These are phyloP conservation scores for Mimas tiliae DNA, from an alignment of 2,888 invertebrate genomes.

Conservation along the genomic window DNA sequence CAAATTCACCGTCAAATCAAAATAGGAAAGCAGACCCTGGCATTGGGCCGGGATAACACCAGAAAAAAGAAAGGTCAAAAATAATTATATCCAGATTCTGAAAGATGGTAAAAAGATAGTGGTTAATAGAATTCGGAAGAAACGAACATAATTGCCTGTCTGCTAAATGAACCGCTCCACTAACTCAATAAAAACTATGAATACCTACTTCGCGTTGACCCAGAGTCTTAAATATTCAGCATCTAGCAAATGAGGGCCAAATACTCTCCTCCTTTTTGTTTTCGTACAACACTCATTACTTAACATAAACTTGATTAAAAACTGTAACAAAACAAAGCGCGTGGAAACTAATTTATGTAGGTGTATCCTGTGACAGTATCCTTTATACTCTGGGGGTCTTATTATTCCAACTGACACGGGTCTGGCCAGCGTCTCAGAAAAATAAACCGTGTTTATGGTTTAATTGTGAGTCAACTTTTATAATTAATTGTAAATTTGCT, in stretches of 20 bases:
- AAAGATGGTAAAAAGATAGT: not conserved
- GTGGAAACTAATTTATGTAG: constrained; percentile 13
- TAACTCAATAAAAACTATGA: not conserved
- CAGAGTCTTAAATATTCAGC: not conserved
- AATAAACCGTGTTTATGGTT: not conserved
- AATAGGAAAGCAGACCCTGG: too few relatives aligned
- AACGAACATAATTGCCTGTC: not conserved
- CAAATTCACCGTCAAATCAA: too few relatives aligned
- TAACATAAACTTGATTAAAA: not conserved
- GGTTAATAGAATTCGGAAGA: not conserved
- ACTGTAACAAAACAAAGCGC: not conserved
- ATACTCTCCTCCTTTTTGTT: not conserved
- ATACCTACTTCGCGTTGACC: not conserved
- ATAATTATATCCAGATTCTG: too few relatives aligned
- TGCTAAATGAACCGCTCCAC: not conserved
- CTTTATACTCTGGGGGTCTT: not conserved
- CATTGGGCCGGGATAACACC: too few relatives aligned
- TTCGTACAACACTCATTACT: not conserved
- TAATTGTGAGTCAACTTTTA: not conserved
- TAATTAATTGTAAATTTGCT: constrained; percentile 7
- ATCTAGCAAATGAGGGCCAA: not conserved
- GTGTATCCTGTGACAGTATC: constrained; percentile 3
- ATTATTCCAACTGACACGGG: not conserved
- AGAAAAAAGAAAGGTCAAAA: too few relatives aligned
- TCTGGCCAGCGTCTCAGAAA: not conserved